Base-by-base conservation (phyloP, 2,797 vertebrate species). In the Gambusia yucatana region DNA sequence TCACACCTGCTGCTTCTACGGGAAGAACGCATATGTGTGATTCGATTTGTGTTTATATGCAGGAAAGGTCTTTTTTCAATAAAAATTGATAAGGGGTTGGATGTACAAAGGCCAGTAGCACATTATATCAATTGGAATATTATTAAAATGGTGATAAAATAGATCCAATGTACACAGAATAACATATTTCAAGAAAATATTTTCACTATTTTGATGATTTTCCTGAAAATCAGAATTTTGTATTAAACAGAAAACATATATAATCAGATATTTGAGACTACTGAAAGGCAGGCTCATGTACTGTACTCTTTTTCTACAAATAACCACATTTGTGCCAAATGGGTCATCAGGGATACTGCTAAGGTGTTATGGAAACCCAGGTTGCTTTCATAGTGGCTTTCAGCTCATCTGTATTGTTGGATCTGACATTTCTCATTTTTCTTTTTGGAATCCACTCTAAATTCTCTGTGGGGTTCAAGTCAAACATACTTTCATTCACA, bases 1-100 rank as follows among this genome's bases (percentile, higher is more conserved):
- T 88, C 82, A 82, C 85, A 93, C 88, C 87, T 91, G 77, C 79
- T 5, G 46, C 41, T 75, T 79, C 20, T 78, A 59, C 52, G 16
- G 52, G 65, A 43, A 25, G 16, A 41, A 70, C 6, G 6, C 72
- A 25, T 76, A 47, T 83, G 77, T 75, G 57, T 70, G 63, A 20
- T 22, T 55, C 2, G 1, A 39, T 73, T 47, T 61, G 46, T 69
- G 65, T 28, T 36, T 43, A 57, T 80, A 61, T 30, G 59, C 20
- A 73, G 4, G 17, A 78, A 22, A 70, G 48, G 11, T 43, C 8
- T 52, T 74, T 20, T 77, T 52, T 46, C 61, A 67, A 22, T 4
- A 50, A 22, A 39, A 5, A 36, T 47, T 0, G 1, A 17, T 50
- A 48, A 25, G 22, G 30, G 28, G 28, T 75, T 61, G 52, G 33